Evolutionary conservation across 2,113 vertebrate species (phyloP), one percentile per base, ranked within the genome.

Genomic region (Empidonax traillii): DNA sequence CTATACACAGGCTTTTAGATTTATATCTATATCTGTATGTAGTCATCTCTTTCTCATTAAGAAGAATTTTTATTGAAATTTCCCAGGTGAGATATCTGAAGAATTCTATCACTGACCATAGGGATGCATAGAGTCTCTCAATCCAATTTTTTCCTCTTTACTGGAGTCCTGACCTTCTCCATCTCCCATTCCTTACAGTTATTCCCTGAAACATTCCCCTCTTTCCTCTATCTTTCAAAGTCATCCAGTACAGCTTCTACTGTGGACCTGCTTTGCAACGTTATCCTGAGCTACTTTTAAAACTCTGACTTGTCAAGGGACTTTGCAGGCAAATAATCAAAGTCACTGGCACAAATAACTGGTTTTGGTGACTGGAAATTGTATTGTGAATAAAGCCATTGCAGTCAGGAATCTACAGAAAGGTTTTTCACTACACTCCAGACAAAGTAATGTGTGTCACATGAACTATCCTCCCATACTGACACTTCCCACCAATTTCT

Each of bases 41-140:
- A 56, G 10, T 28, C 3, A 61, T 39, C 7, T 88, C 14, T 51
- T 49, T 39, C 39, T 19, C 0, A 0, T 66, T 55, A 51, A 18
- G 6, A 68, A 76, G 28, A 51, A 43, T 33, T 68, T 68, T 76
- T 59, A 46, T 12, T 55, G 31, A 52, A 22, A 51, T 55, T 63
- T 49, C 15, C 35, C 31, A 28, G 3, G 3, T 15, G 23, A 91
- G 19, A 3, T 47, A 65, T 63, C 41, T 52, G 53, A 88, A 77
- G 33, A 75, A 82, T 31, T 49, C 3, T 37, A 41, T 62, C 12
- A 24, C 3, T 56, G 22, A 35, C 37, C 16, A 62, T 4, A 81
- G 21, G 5, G 27, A 81, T 3, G 8, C 15, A 52, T 1, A 37
- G 30, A 22, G 23, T 43, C 43, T 67, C 35, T 66, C 55, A 72